Base-by-base conservation (phyloP, 35 echinoderm and acorn worm species). In the Hemicentrotus pulcherrimus region DNA sequence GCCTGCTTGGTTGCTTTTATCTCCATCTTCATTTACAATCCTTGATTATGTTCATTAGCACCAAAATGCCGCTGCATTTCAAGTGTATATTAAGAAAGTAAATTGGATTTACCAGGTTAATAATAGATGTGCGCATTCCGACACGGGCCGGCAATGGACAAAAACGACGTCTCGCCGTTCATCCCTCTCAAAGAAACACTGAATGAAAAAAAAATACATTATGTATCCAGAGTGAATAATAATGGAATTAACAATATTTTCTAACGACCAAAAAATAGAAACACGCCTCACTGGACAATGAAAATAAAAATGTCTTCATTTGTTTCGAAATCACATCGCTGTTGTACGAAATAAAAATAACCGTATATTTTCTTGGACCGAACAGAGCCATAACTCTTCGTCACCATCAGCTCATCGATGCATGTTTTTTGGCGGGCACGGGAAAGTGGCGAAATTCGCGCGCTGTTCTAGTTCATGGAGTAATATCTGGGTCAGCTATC, bases 391-490 rank as follows among this genome's bases (percentile, higher is more conserved):
- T 78, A 78, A 78, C 22, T 78, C 65, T 78, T 78, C 65, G 65
- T 78, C 65, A 78, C 19, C 65, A 78, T 78, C 22, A n/a, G 28
- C 65, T 15, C 65, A 78, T 78, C 65, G 19, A 78, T 78, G 65
- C 65, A 78, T 78, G 65, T 78, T 78, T 55, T 41, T 78, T 78
- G 32, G 88, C 88, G 88, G 32, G 30, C 32, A 28, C 46, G 88
- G n/a, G 31, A 90, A 90, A 90, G 88, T 90, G 88, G 19, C 88
- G 88, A 90, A 45, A 18, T 90, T 90, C 31, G 88, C 88, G 88
- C 88, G 32, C 88, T 90, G 88, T 90, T 90, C 88, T 90, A 90
- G 88, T 90, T 90, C 88, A 90, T 47, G 88, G 46, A 28, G 32
- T 90, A 90, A 45, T 90, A 90, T 90, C 88, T 90, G 88, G 88